Evolutionary conservation across 2,888 invertebrate genomes (phyloP).

Genomic region (Caenorhabditis sp.): DNA sequence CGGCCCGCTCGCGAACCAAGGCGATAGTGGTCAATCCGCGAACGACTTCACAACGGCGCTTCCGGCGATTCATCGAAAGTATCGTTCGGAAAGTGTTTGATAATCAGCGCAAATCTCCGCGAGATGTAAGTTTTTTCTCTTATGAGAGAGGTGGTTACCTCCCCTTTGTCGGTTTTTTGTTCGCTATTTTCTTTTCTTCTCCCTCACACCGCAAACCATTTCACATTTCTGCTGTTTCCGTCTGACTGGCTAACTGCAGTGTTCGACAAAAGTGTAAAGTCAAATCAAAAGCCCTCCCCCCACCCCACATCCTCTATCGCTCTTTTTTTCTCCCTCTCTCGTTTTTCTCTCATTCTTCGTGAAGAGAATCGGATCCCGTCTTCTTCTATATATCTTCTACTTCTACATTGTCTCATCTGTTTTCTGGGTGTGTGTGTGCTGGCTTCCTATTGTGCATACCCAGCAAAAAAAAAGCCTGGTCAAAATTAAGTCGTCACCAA

Average conservation of each 20-base stretch:
- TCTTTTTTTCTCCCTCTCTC: slow-evolving; percentile 5
- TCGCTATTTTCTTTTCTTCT: slow-evolving; percentile 5
- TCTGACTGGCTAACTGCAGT: slow-evolving; percentile 55
- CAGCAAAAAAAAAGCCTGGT: background rate
- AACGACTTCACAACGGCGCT: slow-evolving; percentile 57
- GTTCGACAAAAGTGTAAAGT: slow-evolving; percentile 59
- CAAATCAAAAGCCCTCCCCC: slow-evolving; percentile 52
- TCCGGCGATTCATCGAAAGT: slow-evolving; percentile 64
- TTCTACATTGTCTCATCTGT: slow-evolving; percentile 37
- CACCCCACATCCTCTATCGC: slow-evolving; percentile 18
- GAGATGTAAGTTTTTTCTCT: slow-evolving; percentile 60
- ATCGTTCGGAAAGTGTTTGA: slow-evolving; percentile 71
- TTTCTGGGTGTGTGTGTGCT: slow-evolving; percentile 11
- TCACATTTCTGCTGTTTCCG: slow-evolving; percentile 31
- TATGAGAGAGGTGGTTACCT: slow-evolving; percentile 6
- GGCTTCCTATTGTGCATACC: background rate
- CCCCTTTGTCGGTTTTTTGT: background rate
- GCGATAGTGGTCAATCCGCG: slow-evolving; percentile 41
- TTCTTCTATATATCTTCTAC: slow-evolving; percentile 49
- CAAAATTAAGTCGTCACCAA: slow-evolving; percentile 51
- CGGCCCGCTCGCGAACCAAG: slow-evolving; percentile 25
- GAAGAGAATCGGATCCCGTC: slow-evolving; percentile 31
- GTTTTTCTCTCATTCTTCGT: slow-evolving; percentile 17
- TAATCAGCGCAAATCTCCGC: slow-evolving; percentile 55
- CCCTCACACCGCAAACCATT: slow-evolving; percentile 27